Evolutionary conservation across 2,888 invertebrate species (phyloP).

Genomic region (Branchinecta sandiegonensis): DNA sequence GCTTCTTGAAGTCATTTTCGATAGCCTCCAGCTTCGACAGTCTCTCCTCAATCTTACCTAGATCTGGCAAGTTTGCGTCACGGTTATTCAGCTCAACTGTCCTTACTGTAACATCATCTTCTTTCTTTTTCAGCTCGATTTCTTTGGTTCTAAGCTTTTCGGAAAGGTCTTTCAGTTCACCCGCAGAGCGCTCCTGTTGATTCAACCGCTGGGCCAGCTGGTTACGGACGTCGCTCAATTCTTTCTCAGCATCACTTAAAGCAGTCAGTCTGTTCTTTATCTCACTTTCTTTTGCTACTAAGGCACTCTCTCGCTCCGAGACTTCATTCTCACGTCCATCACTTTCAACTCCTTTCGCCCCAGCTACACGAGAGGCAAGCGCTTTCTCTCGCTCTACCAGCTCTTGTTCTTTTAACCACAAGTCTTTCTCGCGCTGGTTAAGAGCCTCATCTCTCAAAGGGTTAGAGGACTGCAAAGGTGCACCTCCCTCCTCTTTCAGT

Average conservation of each 20-base stretch:
- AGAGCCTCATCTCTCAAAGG: not conserved
- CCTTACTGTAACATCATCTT: not conserved
- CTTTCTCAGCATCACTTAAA: slow-evolving; percentile 7
- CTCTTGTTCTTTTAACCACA: not conserved
- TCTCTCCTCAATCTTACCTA: no score
- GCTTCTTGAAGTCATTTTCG: no score
- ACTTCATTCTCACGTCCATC: no score
- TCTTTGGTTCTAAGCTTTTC: not conserved
- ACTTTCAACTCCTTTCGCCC: no score
- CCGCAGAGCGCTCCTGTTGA: slow-evolving; percentile 1
- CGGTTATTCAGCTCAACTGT: slow-evolving; percentile 7
- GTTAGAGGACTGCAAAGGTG: not conserved
- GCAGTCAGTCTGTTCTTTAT: not conserved
- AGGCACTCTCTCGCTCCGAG: not conserved
- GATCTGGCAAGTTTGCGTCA: not conserved
- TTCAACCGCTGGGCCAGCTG: not conserved
- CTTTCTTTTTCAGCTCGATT: not conserved
- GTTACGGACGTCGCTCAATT: not conserved
- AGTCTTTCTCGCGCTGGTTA: not conserved
- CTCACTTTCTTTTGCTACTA: not conserved
- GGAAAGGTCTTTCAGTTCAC: slow-evolving; percentile 6
- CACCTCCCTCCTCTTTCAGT: not conserved
- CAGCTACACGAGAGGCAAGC: no score
- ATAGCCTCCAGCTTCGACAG: no score
- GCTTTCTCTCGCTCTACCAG: not conserved